phyloP scores from a whole-genome alignment of 2,797 vertebrate species.

The Characodon lateralis region DNA sequence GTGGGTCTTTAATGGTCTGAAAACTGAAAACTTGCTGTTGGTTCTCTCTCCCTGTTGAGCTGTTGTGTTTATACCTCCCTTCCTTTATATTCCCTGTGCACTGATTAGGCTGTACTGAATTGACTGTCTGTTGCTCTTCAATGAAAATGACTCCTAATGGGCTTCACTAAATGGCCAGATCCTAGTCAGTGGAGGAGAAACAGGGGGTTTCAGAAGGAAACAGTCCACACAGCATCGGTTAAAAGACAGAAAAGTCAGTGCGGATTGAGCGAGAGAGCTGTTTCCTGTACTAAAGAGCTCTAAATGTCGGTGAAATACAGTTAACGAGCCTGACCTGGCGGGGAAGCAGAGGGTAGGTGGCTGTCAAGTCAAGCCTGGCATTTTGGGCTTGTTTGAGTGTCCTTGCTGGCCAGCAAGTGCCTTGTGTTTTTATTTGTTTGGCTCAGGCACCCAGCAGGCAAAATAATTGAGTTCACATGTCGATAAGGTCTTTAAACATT shows the following conservation, averaged over 20 bases:
- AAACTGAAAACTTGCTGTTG: conserved; percentile 24
- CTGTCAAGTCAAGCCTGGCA: conserved; percentile 32
- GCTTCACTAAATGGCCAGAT: conserved; percentile 60
- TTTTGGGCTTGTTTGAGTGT: conserved; percentile 27
- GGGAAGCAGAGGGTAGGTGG: conserved; percentile 41
- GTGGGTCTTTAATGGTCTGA: conserved; percentile 41
- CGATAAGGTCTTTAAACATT: conserved; percentile 42
- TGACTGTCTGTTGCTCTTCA: conserved; percentile 50
- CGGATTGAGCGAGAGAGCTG: conserved; percentile 19
- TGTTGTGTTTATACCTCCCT: conserved; percentile 30
- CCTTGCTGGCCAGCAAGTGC: background rate
- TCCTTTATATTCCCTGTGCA: conserved; percentile 53
- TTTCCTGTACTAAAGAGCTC: conserved; percentile 49
- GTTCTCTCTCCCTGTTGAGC: conserved; percentile 38
- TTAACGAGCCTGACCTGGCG: conserved; percentile 63
- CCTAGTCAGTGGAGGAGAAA: conserved; percentile 29
- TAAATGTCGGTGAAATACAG: conserved; percentile 49
- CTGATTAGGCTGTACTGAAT: conserved; percentile 49
- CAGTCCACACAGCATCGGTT: conserved; percentile 35
- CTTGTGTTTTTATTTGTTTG: conserved; percentile 49
- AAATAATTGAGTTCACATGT: conserved; percentile 56
- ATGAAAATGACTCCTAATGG: conserved; percentile 58
- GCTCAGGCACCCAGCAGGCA: conserved; percentile 32
- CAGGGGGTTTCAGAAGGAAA: background rate
- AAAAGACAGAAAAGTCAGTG: conserved; percentile 24